Base-by-base conservation (phyloP, 2,797 vertebrate genomes). In the Allochrocebus solatus region DNA sequence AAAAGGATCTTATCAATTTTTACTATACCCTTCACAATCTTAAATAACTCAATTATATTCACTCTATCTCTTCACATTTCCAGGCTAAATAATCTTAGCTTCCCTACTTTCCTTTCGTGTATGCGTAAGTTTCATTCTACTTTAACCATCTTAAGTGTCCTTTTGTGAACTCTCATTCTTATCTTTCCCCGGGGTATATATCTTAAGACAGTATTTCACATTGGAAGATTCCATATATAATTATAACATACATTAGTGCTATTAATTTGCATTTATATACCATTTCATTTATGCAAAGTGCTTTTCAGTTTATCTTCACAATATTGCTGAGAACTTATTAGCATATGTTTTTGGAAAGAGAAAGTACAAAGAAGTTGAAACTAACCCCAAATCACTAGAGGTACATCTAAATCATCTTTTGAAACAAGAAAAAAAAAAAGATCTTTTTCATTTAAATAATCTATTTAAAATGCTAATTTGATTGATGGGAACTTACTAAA, bases 31-130 rank as follows among this genome's bases (percentile, higher is more conserved):
- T 97, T 98, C 97, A 92, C 96, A 98, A 98, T 98, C 97, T 97
- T 98, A 98, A 98, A 98, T 97, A 97, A 91, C 98, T 98, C 98
- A 98, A 98, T 98, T 99, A 98, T 98, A 98, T 97, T 96, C 64
- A 59, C 94, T 98, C 92, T 96, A 89, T 86, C 93, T 72, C 78
- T 97, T 96, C 94, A 95, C 96, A 93, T 98, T 98, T 96, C 57
- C 64, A 83, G 26, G 74, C 43, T 97, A 97, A 98, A 98, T 98
- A 97, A 98, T 93, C 43, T 95, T 92, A 74, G 43, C 48, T 98
- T 92, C 89, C 95, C 24, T 95, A 96, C 70, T 59, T 80, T 74
- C 76, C 79, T 83, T 97, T 97, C 87, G 76, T 92, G 83, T 87
- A 93, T 83, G 50, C 4, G 0, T 90, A 96, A 88, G 67, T 97